A percentile compares a stretch with the other conserved stretches of the same genome.
Evolutionary conservation across 2,113 vertebrate genomes (phyloP).

Genomic region (Thamnaconus septentrionalis): DNA sequence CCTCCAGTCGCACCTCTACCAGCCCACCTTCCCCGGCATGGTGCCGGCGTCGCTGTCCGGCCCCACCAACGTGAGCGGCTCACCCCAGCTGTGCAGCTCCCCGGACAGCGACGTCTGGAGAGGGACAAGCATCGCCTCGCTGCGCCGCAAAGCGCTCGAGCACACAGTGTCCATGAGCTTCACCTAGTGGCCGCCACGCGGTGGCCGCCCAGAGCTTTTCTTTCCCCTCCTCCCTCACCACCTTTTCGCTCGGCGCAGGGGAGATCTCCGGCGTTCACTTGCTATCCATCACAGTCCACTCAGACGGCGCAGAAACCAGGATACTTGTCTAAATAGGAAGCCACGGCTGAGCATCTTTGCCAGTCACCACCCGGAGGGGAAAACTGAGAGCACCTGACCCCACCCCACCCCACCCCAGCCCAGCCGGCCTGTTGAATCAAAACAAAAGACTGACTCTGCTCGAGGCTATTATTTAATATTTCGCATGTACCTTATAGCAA

Average conservation of each 20-base stretch:
- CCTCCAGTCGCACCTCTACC: slow-evolving; percentile 96
- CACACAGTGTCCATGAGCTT: slow-evolving; percentile 99
- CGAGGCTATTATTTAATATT: slow-evolving; percentile 54
- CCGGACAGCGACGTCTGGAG: slow-evolving; percentile 98
- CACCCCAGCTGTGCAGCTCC: slow-evolving; percentile 93
- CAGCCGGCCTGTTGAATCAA: slow-evolving; percentile 14
- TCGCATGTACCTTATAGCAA: slow-evolving; percentile 58
- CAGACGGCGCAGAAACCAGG: slow-evolving; percentile 14
- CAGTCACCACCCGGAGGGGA: slow-evolving; percentile 14
- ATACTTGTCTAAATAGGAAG: slow-evolving; percentile 16
- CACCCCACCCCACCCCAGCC: neutral
- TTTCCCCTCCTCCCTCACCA: slow-evolving; percentile 31
- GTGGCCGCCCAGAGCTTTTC: slow-evolving; percentile 15
- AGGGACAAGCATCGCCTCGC: slow-evolving; percentile 96
- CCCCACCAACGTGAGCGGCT: slow-evolving; percentile 88
- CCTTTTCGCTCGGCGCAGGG: slow-evolving; percentile 18
- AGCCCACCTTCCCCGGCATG: slow-evolving; percentile 95
- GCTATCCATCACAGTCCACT: neutral
- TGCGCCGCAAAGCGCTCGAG: slow-evolving; percentile 97
- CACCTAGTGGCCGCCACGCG: slow-evolving; percentile 75
- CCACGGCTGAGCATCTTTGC: neutral
- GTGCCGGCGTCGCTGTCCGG: slow-evolving; percentile 87
- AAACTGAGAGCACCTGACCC: neutral
- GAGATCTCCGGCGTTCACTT: neutral
- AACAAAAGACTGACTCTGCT: slow-evolving; percentile 39